A percentile compares a stretch with the other conserved stretches of the same genome.
phyloP scores from a whole-genome alignment of 2,797 vertebrate genomes.

The Falco columbarius region DNA sequence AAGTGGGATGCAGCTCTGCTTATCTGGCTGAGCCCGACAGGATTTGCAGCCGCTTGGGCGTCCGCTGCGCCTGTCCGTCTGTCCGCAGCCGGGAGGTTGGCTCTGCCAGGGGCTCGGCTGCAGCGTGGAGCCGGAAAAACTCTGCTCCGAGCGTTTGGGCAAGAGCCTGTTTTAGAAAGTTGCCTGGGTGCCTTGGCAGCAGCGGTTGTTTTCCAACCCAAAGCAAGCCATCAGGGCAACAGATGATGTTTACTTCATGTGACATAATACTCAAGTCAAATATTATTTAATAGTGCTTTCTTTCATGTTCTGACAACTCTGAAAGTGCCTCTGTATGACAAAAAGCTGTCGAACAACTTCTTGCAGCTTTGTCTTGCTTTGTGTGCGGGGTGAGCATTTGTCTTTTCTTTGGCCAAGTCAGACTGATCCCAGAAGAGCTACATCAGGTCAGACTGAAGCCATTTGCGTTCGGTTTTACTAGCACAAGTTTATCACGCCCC shows the following conservation, averaged over 20 bases:
- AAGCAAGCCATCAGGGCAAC: slow-evolving; percentile 70
- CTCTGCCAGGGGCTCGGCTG: not conserved
- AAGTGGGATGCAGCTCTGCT: not conserved
- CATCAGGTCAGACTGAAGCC: slow-evolving; percentile 46
- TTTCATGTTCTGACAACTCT: slow-evolving; percentile 76
- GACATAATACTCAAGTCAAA: slow-evolving; percentile 73
- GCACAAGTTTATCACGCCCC: not conserved
- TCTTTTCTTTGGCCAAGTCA: slow-evolving; percentile 49
- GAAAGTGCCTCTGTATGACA: slow-evolving; percentile 72
- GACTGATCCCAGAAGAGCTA: slow-evolving; percentile 24
- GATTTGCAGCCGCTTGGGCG: not conserved
- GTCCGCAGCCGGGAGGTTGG: not conserved
- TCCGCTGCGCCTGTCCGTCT: not conserved
- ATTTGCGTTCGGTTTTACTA: not conserved
- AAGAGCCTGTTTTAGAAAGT: slow-evolving; percentile 41
- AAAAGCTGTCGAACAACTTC: slow-evolving; percentile 65
- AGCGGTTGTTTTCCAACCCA: slow-evolving; percentile 49
- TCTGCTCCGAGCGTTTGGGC: slow-evolving; percentile 58
- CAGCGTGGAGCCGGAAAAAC: not conserved
- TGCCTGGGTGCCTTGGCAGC: slow-evolving; percentile 64
- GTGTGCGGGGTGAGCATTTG: not conserved
- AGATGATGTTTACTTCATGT: slow-evolving; percentile 80
- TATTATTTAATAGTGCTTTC: slow-evolving; percentile 73
- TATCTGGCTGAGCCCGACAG: not conserved
- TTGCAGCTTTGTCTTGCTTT: slow-evolving; percentile 66